Base-by-base conservation (phyloP, 2,888 invertebrate genomes). In the Drosophila subsilvestris region DNA sequence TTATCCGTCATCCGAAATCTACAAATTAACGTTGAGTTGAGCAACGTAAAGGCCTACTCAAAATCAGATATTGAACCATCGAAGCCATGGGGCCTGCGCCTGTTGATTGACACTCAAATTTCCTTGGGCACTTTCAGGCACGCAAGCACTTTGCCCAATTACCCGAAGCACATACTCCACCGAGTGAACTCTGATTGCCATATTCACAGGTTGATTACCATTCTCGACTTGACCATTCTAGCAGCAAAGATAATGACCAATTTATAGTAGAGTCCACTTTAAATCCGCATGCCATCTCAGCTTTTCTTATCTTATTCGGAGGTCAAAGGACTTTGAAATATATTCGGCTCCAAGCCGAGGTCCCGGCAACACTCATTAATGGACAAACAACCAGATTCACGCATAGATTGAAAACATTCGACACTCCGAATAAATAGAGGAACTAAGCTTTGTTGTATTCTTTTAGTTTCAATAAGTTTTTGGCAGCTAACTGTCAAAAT, bases 81-180 rank as follows among this genome's bases (percentile, higher is more conserved):
- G 57, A 71, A 57, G 60, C 65, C 78, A 63, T 68, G 71, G 67
- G 76, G 66, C 57, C 63, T 74, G 69, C 81, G 86, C 86, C 80
- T 75, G 67, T 69, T 86, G 86, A 86, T 86, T 86, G 86, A 86
- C 86, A 88, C 73, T 65, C 68, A 75, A 86, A 84, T 81, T 86
- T 84, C 79, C 61, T 74, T 54, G 66, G 63, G 72, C 60, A 67
- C 55, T 74, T 65, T 69, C 63, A 66, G 60, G 80, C 86, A 86
- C 88, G 88, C 88, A 86, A 84, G 67, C 79, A 62, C 65, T 70
- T 69, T 63, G 54, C 55, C 71, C 75, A 86, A 86, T 86, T 86
- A 80, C 78, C 73, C 71, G 45, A 50, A 14, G 10, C 44, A 44
- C 67, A 50, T 49, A 60, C 67, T 45, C 22, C 47, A 60, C 43